phyloP scores from a whole-genome alignment of 2,888 invertebrate genomes.

The Conchocele bisecta region DNA sequence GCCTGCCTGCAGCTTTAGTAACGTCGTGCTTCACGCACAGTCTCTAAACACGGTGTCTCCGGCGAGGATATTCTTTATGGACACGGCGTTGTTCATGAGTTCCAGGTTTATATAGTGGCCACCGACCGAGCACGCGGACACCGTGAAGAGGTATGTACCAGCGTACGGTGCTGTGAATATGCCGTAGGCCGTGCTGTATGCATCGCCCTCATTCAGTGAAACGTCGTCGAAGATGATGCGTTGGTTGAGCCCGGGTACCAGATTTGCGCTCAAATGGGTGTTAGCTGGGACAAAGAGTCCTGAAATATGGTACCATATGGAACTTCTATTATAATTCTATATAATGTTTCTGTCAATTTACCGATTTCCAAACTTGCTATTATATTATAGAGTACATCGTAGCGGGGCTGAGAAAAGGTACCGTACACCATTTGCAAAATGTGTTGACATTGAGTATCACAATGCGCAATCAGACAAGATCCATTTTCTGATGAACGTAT shows the following conservation, averaged over 20 bases:
- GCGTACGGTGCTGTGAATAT: conserved; percentile 5
- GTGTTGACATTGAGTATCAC: too few species aligned
- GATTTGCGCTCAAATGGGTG: too few species aligned
- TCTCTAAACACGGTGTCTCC: background rate
- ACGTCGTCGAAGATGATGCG: conserved; percentile 1
- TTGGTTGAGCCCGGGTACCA: conserved; percentile 8
- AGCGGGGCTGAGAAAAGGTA: too few species aligned
- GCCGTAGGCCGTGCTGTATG: conserved; percentile 13
- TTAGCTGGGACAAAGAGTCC: too few species aligned
- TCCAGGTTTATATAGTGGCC: conserved; percentile 3
- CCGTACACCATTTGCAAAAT: too few species aligned
- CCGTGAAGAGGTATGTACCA: conserved; percentile 18
- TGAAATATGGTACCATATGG: too few species aligned
- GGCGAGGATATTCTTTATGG: background rate
- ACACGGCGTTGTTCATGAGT: background rate
- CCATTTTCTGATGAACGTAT: too few species aligned
- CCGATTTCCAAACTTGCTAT: too few species aligned
- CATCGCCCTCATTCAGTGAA: conserved; percentile 10
- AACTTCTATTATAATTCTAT: too few species aligned
- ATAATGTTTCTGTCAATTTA: too few species aligned
- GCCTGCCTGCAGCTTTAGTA: background rate
- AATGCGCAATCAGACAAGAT: too few species aligned
- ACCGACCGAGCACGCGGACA: background rate
- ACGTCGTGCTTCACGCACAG: conserved; percentile 1
- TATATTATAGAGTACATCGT: too few species aligned